Percentiles rank a stretch among this genome's conserved stretches.
phyloP scores from a whole-genome alignment of 2,797 vertebrate species.

The Mormyrops attenuatus region DNA sequence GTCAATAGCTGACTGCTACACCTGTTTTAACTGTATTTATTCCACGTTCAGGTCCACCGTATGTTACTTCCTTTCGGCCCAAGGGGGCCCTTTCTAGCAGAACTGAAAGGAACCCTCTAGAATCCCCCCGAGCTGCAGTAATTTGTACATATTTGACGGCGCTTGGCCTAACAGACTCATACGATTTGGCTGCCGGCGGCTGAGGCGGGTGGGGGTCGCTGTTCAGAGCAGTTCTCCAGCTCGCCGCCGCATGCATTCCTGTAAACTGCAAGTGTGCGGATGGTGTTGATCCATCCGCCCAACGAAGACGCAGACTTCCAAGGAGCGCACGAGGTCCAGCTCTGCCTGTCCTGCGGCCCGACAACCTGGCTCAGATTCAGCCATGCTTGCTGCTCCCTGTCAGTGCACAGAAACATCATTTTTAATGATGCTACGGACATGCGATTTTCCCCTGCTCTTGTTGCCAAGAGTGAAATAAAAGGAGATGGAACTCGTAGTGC shows the following conservation, averaged over 20 bases:
- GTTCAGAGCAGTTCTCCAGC: neutral
- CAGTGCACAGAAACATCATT: neutral
- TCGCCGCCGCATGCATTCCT: neutral
- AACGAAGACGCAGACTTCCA: neutral
- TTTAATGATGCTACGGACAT: neutral
- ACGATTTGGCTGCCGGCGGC: neutral
- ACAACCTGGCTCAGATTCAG: neutral
- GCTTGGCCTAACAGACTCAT: neutral
- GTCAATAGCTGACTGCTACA: neutral
- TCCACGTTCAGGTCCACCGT: too few relatives aligned
- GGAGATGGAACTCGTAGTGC: neutral
- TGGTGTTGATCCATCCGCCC: neutral
- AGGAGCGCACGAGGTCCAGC: neutral
- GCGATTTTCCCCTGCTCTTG: neutral
- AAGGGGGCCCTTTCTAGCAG: neutral
- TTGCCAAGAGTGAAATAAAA: neutral
- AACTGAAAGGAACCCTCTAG: neutral
- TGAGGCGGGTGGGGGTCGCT: neutral
- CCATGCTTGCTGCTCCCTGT: neutral
- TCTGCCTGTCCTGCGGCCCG: neutral
- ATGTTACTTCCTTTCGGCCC: neutral
- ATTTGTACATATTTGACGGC: neutral
- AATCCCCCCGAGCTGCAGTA: neutral
- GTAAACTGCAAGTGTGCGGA: neutral
- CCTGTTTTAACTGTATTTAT: neutral